Percentiles rank a stretch among this genome's conserved stretches.
phyloP scores from a whole-genome alignment of 2,113 vertebrate species.

The Xerus inauris region DNA sequence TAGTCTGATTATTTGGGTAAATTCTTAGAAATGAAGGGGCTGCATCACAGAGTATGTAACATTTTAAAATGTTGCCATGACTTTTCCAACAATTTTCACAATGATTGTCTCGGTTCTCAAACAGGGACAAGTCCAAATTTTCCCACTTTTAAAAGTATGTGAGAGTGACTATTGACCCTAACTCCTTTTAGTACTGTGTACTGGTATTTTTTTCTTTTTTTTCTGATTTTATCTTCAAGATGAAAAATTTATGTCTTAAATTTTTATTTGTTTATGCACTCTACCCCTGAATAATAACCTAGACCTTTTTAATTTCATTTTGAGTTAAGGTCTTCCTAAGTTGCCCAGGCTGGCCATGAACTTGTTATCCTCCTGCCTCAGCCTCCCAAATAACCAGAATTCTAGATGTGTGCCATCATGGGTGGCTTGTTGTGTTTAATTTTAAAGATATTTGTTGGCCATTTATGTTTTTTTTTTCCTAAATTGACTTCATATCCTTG shows the following conservation, averaged over 20 bases:
- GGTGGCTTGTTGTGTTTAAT: not conserved
- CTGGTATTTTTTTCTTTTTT: not conserved
- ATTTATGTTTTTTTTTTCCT: conserved; percentile 1
- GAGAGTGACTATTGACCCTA: not conserved
- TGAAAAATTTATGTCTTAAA: not conserved
- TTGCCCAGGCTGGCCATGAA: no score
- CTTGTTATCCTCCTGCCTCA: no score
- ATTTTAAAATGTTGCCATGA: not conserved
- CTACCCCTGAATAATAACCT: no score
- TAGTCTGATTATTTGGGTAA: conserved; percentile 24
- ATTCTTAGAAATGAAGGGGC: not conserved
- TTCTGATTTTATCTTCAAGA: not conserved
- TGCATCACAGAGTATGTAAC: not conserved
- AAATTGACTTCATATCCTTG: not conserved
- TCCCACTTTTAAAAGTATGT: not conserved
- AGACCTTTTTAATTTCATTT: no score
- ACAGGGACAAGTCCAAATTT: no score
- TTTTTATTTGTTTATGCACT: not conserved
- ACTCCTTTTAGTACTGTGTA: not conserved
- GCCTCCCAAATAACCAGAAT: no score
- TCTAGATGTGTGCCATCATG: no score
- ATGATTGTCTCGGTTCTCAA: no score
- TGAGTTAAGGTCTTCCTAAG: no score
- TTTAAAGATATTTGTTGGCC: not conserved
- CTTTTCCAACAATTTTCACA: not conserved